Percentiles rank a stretch among this genome's conserved stretches.
These are phyloP conservation scores for Pteruthius melanotis DNA, from an alignment of 2,113 vertebrate species.

Conservation along the genomic window DNA sequence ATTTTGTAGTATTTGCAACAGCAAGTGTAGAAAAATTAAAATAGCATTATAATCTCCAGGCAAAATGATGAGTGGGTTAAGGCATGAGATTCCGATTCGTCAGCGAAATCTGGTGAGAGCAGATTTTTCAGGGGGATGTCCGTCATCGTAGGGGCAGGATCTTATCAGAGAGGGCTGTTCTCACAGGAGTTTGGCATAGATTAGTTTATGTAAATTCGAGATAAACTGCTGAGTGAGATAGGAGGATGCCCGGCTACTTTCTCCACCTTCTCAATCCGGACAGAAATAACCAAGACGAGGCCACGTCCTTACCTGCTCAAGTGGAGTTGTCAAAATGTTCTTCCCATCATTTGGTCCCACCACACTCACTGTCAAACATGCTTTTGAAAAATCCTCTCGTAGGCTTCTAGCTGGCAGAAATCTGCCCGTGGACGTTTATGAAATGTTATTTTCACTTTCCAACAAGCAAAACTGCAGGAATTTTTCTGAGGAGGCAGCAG, in stretches of 20 bases:
- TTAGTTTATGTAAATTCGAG: background rate
- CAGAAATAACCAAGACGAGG: background rate
- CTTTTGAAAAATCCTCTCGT: background rate
- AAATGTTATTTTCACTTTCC: constrained; percentile 16
- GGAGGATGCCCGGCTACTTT: background rate
- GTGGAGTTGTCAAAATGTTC: background rate
- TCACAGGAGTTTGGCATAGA: background rate
- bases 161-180: background rate
- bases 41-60: constrained; percentile 44
- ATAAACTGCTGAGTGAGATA: constrained; percentile 9
- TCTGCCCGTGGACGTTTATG: background rate
- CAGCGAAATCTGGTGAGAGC: constrained; percentile 3
- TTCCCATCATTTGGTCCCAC: background rate
- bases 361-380: background rate
- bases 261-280: background rate
- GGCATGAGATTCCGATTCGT: background rate
- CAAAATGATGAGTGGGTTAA: constrained; percentile 31
- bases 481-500: constrained; percentile 8
- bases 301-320: background rate
- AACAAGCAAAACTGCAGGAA: background rate
- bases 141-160: background rate
- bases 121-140: background rate
- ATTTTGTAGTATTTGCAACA: constrained; percentile 36
- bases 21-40: constrained; percentile 32
- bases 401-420: background rate